Percentiles rank a stretch among this genome's conserved stretches.
phyloP scores from a whole-genome alignment of 2,888 invertebrate species.

The Hirtodrosophila cameraria region DNA sequence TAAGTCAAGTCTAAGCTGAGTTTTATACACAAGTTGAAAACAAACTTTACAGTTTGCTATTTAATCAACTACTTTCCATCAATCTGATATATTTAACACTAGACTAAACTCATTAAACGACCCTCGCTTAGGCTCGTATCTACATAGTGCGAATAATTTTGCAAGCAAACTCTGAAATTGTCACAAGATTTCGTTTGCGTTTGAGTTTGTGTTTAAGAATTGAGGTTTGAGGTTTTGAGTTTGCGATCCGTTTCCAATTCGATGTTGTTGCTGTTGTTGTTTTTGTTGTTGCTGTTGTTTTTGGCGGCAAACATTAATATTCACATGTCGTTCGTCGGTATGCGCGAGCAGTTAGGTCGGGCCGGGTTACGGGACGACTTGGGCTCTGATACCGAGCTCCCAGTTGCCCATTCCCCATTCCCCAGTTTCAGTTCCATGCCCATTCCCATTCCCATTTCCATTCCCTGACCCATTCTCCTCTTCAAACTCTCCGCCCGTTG shows the following conservation, averaged over 20 bases:
- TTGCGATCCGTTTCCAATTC: conserved; percentile 48
- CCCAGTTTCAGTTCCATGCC: conserved; percentile 5
- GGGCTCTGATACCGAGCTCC: conserved; percentile 12
- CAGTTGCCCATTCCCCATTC: conserved; percentile 11
- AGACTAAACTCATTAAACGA: not conserved
- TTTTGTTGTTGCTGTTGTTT: conserved; percentile 25
- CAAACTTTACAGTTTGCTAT: too few relatives aligned
- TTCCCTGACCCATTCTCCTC: conserved; percentile 7
- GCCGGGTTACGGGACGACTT: not conserved
- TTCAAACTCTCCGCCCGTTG: conserved; percentile 17
- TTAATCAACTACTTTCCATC: too few relatives aligned
- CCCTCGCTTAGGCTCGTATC: not conserved
- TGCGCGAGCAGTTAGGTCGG: conserved; percentile 48
- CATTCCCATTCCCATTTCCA: conserved; percentile 7
- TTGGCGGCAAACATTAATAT: conserved; percentile 79
- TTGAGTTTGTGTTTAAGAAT: conserved; percentile 4
- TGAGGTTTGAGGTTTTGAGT: conserved; percentile 15
- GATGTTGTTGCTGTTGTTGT: conserved; percentile 48
- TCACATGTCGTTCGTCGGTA: conserved; percentile 78
- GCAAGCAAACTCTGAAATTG: conserved; percentile 51
- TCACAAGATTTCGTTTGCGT: conserved; percentile 54
- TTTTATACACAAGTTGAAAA: too few relatives aligned
- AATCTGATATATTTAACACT: too few relatives aligned
- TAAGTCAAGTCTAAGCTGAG: too few relatives aligned
- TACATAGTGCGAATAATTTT: conserved; percentile 29